Percentiles rank a stretch among this genome's conserved stretches.
phyloP scores from a whole-genome alignment of 2,888 invertebrate genomes.

The Microplitis deprimator region DNA sequence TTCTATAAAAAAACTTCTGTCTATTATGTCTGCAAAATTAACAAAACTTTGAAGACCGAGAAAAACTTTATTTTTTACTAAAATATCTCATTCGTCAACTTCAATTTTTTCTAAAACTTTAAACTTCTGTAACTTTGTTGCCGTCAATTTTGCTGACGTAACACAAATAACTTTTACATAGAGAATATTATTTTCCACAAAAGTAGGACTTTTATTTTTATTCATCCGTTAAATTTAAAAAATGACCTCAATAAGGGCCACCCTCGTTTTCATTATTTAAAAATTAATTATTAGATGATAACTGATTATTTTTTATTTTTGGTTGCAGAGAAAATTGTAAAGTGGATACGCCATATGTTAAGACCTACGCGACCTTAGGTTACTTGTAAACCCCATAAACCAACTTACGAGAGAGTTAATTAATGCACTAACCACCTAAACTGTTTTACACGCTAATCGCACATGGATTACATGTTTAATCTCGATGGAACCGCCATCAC shows the following conservation, averaged over 20 bases:
- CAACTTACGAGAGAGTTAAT: slow-evolving; percentile 23
- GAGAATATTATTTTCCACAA: no score
- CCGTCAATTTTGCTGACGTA: no score
- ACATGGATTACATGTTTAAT: not conserved
- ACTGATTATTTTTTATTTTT: not conserved
- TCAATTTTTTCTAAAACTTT: no score
- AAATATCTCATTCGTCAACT: not conserved
- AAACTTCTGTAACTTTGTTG: no score
- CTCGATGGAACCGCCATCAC: not conserved
- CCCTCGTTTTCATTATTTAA: no score
- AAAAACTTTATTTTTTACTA: slow-evolving; percentile 29
- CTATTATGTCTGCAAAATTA: no score
- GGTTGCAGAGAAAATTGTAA: slow-evolving; percentile 86
- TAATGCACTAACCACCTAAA: slow-evolving; percentile 11
- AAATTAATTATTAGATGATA: no score
- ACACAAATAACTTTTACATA: no score
- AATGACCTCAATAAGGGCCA: no score
- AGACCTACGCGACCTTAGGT: slow-evolving; percentile 94
- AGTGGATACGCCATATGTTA: slow-evolving; percentile 91
- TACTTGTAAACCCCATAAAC: slow-evolving; percentile 81
- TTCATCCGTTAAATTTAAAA: no score
- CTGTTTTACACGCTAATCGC: not conserved
- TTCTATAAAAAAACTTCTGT: no score
- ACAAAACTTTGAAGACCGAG: not conserved
- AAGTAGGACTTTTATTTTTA: no score